phyloP scores from a whole-genome alignment of 2,113 vertebrate species.

The Xerus inauris region DNA sequence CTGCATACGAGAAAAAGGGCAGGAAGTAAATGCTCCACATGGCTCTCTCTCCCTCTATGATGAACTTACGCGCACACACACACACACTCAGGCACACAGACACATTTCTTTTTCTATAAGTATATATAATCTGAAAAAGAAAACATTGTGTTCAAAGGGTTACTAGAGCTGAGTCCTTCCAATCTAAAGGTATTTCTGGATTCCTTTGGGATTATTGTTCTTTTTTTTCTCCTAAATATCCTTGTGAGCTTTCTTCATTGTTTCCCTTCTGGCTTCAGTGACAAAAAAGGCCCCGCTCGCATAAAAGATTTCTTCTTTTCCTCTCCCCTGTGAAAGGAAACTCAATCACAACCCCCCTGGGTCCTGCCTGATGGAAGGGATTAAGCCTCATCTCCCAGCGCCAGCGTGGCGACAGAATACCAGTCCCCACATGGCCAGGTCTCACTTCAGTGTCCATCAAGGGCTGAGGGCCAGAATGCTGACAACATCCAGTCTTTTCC shows the following conservation, averaged over 20 bases:
- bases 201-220: background rate
- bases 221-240: background rate
- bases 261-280: background rate
- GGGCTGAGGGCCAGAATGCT: background rate
- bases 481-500: background rate
- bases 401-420: background rate
- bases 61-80: no score
- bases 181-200: slow-evolving; percentile 49
- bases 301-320: slow-evolving; percentile 12
- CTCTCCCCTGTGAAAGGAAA: background rate
- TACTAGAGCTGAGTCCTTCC: background rate
- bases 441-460: background rate
- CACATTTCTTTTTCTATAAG: background rate
- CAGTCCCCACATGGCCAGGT: background rate
- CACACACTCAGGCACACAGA: no score
- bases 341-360: background rate
- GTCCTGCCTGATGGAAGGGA: background rate
- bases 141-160: slow-evolving; percentile 12
- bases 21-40: background rate
- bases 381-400: background rate
- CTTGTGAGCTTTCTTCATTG: background rate
- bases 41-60: background rate
- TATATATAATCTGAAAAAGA: slow-evolving; percentile 15
- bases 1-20: background rate
- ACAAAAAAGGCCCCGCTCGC: slow-evolving; percentile 20